These are phyloP conservation scores for Phaedon cochleariae DNA, from an alignment of 2,888 invertebrate species.

Conservation along the genomic window DNA sequence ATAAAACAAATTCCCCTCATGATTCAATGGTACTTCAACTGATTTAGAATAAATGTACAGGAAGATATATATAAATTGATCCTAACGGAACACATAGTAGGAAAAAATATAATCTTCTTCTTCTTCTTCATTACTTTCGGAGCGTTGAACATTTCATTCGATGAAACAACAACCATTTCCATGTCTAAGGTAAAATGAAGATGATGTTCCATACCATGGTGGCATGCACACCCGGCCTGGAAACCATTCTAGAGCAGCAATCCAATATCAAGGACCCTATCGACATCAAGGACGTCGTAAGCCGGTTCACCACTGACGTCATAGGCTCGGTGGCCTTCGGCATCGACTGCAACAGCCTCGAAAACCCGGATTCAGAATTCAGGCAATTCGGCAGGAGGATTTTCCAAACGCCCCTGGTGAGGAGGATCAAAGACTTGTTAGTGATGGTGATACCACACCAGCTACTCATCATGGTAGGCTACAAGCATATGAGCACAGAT, in stretches of 20 bases:
- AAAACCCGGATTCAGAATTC: slow-evolving; percentile 64
- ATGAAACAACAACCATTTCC: neutral
- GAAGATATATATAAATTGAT: too few relatives aligned
- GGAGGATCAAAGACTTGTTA: slow-evolving; percentile 19
- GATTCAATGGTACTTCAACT: too few relatives aligned
- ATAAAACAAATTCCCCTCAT: too few relatives aligned
- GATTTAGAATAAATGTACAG: too few relatives aligned
- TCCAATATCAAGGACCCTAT: slow-evolving; percentile 51
- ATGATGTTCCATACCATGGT: slow-evolving; percentile 70
- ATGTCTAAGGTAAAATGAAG: slow-evolving; percentile 66
- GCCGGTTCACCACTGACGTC: slow-evolving; percentile 68
- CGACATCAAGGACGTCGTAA: slow-evolving; percentile 62
- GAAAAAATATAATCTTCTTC: too few relatives aligned
- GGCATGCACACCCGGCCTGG: slow-evolving; percentile 57
- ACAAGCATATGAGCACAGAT: slow-evolving; percentile 42
- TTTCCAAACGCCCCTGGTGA: slow-evolving; percentile 32
- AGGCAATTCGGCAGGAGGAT: slow-evolving; percentile 43
- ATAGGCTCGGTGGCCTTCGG: slow-evolving; percentile 69
- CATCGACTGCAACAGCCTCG: slow-evolving; percentile 66
- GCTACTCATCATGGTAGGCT: slow-evolving; percentile 38
- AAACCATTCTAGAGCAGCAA: slow-evolving; percentile 59
- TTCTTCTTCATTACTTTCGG: too few relatives aligned
- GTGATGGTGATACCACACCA: slow-evolving; percentile 34
- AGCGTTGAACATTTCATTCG: too few relatives aligned
- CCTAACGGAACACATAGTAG: too few relatives aligned